Conservation (phyloP, 2,797 vertebrate genomes). For the Limnodromus scolopaceus region DNA sequence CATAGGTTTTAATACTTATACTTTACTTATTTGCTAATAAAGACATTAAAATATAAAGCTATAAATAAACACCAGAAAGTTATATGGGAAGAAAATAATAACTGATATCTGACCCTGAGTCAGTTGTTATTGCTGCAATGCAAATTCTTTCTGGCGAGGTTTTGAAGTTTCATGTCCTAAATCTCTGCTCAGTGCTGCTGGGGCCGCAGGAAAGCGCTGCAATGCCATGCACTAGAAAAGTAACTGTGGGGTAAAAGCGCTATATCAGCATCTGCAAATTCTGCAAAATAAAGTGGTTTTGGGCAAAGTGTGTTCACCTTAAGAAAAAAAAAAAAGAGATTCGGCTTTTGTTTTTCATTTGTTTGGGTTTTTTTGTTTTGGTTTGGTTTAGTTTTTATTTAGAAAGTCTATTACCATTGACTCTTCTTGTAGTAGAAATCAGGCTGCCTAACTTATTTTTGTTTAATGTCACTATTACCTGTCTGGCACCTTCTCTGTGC, state of each 20-base stretch:
- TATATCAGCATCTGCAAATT: too few relatives aligned
- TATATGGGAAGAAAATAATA: rapidly evolving
- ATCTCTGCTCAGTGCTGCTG: background rate
- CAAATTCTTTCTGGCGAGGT: background rate
- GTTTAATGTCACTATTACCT: background rate
- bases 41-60: background rate
- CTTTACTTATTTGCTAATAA: background rate
- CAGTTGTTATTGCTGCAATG: background rate
- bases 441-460: background rate
- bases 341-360: too few relatives aligned
- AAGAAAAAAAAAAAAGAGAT: background rate
- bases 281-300: background rate
- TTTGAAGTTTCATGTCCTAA: background rate
- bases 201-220: background rate
- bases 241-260: rapidly evolving
- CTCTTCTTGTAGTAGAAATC: background rate
- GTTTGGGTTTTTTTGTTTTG: too few relatives aligned
- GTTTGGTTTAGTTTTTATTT: background rate
- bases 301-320: background rate
- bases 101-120: too few relatives aligned
- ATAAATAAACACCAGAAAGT: background rate
- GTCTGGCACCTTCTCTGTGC: background rate
- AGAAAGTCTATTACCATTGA: background rate
- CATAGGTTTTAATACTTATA: background rate
- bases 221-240: background rate